These are phyloP conservation scores for Vulpes lagopus DNA, from an alignment of 2,113 vertebrate genomes.

Conservation along the genomic window DNA sequence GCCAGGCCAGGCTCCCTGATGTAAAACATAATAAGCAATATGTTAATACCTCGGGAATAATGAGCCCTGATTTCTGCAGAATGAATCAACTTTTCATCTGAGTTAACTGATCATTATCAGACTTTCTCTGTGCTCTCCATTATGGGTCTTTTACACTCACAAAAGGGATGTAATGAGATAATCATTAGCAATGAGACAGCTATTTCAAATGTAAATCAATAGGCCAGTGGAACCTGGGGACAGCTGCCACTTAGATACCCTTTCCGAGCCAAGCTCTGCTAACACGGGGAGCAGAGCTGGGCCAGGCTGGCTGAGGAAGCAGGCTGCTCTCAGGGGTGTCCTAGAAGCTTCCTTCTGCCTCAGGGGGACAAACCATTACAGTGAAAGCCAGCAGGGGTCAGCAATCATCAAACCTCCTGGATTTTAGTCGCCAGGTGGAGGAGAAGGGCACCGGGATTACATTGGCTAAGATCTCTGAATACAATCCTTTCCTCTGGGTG, in stretches of 20 bases:
- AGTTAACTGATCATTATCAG: not conserved
- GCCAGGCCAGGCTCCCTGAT: not conserved
- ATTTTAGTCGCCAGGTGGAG: not conserved
- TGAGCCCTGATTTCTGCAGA: not conserved
- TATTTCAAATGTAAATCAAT: slow-evolving; percentile 33
- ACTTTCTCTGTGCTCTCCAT: not conserved
- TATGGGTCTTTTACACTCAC: not conserved
- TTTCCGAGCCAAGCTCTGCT: not conserved
- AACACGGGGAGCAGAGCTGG: too few relatives aligned
- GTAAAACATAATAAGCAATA: not conserved
- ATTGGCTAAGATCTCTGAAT: slow-evolving; percentile 24
- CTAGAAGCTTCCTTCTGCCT: not conserved
- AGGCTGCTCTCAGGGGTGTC: not conserved
- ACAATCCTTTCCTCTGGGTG: slow-evolving; percentile 50
- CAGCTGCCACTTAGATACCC: not conserved
- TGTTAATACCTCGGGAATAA: not conserved
- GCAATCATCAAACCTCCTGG: not conserved
- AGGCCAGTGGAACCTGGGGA: not conserved
- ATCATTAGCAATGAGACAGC: not conserved
- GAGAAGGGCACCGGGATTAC: not conserved
- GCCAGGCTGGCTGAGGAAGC: not conserved
- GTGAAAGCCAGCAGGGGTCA: not conserved
- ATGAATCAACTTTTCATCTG: slow-evolving; percentile 51
- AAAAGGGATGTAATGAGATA: not conserved
- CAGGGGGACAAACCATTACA: not conserved